These are phyloP conservation scores for Agonopterix arenella DNA, from an alignment of 2,888 invertebrate genomes.

Conservation along the genomic window DNA sequence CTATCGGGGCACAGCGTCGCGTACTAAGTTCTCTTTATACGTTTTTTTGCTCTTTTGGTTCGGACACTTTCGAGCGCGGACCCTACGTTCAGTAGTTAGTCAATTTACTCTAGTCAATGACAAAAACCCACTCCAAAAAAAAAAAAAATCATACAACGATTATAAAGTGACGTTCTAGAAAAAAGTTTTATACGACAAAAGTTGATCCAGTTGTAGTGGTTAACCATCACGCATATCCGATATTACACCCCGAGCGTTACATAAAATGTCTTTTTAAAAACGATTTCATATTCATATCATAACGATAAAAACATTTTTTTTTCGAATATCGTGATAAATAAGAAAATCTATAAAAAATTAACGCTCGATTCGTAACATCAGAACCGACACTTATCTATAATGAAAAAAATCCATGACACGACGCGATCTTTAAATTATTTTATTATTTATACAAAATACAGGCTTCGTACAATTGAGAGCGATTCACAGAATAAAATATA, in stretches of 20 bases:
- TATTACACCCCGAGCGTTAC: not conserved
- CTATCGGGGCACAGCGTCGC: too few species aligned
- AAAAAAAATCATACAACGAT: too few species aligned
- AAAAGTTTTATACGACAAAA: not conserved
- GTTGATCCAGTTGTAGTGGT: not conserved
- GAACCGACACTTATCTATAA: constrained; percentile 14
- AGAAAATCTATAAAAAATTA: not conserved
- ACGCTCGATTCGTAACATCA: not conserved
- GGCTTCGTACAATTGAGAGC: constrained; percentile 26
- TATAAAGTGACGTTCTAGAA: not conserved
- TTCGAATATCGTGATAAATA: not conserved
- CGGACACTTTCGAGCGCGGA: too few species aligned
- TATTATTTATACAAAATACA: constrained; percentile 32
- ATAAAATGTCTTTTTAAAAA: constrained; percentile 2
- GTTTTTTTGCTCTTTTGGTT: too few species aligned
- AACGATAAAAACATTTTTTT: not conserved
- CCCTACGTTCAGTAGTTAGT: too few species aligned
- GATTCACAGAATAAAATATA: constrained; percentile 10
- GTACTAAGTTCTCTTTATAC: too few species aligned
- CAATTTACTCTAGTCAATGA: too few species aligned
- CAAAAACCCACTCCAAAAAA: too few species aligned
- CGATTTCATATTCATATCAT: not conserved
- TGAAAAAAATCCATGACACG: constrained; percentile 28
- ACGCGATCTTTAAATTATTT: constrained; percentile 23
- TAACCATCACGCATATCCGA: not conserved